Percentiles rank a stretch among this genome's conserved stretches.
Conservation (phyloP, 2,113 vertebrate genomes). For the Pelecanoides urinatrix region DNA sequence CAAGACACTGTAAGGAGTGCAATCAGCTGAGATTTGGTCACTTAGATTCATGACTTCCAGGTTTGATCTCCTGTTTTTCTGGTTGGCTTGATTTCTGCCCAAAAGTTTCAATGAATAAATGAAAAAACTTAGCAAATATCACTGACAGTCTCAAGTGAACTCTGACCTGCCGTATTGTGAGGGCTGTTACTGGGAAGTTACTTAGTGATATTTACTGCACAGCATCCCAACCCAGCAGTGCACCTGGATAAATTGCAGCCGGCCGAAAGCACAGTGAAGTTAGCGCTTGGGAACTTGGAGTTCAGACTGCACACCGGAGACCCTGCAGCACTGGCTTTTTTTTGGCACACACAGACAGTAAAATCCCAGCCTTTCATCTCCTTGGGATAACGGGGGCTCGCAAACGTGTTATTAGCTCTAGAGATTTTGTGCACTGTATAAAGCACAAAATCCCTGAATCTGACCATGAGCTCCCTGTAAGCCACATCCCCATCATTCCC, state of each 20-base stretch:
- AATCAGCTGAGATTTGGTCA: neutral
- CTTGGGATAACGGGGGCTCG: rapidly evolving
- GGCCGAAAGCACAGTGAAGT: neutral
- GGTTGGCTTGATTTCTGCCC: neutral
- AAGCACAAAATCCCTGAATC: neutral
- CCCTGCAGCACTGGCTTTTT: neutral
- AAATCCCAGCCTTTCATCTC: neutral
- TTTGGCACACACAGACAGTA: neutral
- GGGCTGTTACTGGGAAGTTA: neutral
- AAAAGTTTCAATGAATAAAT: neutral
- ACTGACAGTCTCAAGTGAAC: neutral
- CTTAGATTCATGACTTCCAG: neutral
- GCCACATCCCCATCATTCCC: neutral
- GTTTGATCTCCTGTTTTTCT: neutral
- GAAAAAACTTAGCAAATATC: neutral
- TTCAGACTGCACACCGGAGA: neutral
- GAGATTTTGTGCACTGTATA: neutral
- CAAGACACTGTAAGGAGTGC: neutral
- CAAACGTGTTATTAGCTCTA: neutral
- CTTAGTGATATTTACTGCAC: neutral
- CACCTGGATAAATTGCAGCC: neutral
- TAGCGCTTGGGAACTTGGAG: neutral
- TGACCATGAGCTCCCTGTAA: neutral
- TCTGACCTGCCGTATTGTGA: neutral
- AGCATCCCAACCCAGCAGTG: neutral